A percentile compares a stretch with the other conserved stretches of the same genome.
Conservation (phyloP, 2,888 invertebrate genomes). For the Arctia plantaginis region DNA sequence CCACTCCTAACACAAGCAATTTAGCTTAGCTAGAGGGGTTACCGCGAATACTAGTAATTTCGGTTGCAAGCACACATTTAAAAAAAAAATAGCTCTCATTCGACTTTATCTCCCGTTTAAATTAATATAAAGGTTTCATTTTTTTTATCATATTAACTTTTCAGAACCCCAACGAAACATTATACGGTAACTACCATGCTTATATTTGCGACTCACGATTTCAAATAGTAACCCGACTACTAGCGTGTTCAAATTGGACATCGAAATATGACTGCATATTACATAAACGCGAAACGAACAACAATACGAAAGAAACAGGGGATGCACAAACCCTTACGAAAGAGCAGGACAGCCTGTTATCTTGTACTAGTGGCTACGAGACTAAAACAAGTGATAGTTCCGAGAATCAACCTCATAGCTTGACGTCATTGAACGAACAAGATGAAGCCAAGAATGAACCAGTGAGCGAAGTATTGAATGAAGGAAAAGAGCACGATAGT, state of each 20-base stretch:
- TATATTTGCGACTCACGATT: constrained; percentile 94
- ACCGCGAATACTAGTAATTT: too few species aligned
- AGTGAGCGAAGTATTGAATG: constrained; percentile 59
- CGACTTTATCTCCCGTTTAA: too few species aligned
- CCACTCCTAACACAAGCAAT: too few species aligned
- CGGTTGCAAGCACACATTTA: too few species aligned
- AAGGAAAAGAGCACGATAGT: constrained; percentile 82
- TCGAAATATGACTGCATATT: constrained; percentile 91
- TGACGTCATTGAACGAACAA: constrained; percentile 48
- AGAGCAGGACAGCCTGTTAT: constrained; percentile 80
- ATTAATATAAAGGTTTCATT: neutral
- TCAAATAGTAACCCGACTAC: constrained; percentile 90
- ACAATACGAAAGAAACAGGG: constrained; percentile 68
- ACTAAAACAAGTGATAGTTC: constrained; percentile 68
- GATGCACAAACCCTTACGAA: constrained; percentile 59
- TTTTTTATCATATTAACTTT: constrained; percentile 29
- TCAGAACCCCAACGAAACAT: constrained; percentile 87
- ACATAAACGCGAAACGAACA: constrained; percentile 76
- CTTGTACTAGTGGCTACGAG: constrained; percentile 81
- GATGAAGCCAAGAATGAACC: constrained; percentile 30
- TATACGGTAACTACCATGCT: constrained; percentile 93
- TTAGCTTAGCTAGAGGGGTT: too few species aligned
- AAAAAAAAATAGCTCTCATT: too few species aligned
- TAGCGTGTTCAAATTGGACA: constrained; percentile 92
- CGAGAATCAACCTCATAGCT: constrained; percentile 56